These are phyloP conservation scores for Halcyon chelicuti DNA, from an alignment of 2,797 vertebrate genomes.

Conservation along the genomic window DNA sequence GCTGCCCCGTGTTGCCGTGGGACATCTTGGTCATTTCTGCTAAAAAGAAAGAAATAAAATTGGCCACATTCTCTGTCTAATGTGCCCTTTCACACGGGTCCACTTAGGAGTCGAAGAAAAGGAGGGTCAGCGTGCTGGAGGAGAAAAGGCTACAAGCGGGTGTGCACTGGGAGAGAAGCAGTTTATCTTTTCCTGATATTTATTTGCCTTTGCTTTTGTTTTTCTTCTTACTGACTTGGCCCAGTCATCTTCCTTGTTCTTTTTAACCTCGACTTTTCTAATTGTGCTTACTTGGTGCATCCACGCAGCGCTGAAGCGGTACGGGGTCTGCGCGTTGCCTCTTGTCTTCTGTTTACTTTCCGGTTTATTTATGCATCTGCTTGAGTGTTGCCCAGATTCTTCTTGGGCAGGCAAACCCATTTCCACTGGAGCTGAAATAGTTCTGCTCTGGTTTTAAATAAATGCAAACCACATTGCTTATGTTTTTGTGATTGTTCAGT, in stretches of 20 bases:
- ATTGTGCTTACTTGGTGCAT: rapidly evolving
- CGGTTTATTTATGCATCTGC: neutral
- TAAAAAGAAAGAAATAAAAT: neutral
- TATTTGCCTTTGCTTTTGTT: conserved; percentile 12
- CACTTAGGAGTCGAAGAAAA: rapidly evolving
- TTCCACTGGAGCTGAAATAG: neutral
- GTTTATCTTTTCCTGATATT: neutral
- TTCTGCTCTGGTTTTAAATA: conserved; percentile 15
- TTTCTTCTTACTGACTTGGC: neutral
- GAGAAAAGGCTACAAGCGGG: neutral
- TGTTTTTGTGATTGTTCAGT: neutral
- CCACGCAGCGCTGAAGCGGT: rapidly evolving
- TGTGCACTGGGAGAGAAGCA: neutral
- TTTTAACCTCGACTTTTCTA: neutral
- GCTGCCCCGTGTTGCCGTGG: neutral
- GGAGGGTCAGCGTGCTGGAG: neutral
- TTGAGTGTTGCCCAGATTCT: neutral
- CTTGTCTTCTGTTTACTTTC: neutral
- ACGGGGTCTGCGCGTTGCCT: neutral
- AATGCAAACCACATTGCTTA: neutral
- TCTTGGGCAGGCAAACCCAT: neutral
- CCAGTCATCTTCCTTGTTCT: neutral
- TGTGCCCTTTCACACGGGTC: rapidly evolving
- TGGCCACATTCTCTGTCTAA: rapidly evolving
- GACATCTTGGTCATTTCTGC: neutral